Evolutionary conservation across 2,797 vertebrate genomes (phyloP).

Genomic region (Fistularia commersonii): DNA sequence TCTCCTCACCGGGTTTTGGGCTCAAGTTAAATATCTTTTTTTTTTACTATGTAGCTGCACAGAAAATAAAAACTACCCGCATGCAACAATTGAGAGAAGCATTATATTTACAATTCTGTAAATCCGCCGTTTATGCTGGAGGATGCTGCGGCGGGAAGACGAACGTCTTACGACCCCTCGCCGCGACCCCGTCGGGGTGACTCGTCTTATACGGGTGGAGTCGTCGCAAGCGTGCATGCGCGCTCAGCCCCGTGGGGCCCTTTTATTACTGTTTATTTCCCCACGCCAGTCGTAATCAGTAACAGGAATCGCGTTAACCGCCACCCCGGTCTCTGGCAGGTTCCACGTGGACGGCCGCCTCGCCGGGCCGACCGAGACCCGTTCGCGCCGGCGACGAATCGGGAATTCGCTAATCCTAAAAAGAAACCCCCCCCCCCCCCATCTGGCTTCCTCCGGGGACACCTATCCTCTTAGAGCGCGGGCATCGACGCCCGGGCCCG

Average conservation of each 20-base stretch:
- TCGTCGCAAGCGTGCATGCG: conserved; percentile 37
- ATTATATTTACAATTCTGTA: too few relatives aligned
- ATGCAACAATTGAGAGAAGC: too few relatives aligned
- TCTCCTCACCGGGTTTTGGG: too few relatives aligned
- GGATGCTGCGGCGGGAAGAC: too few relatives aligned
- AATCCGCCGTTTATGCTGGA: too few relatives aligned
- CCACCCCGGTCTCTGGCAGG: conserved; percentile 70
- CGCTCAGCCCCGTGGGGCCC: conserved; percentile 41
- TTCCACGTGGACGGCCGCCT: conserved; percentile 49
- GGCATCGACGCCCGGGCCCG: conserved; percentile 37
- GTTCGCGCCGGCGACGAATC: conserved; percentile 15
- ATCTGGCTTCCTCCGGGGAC: conserved; percentile 52
- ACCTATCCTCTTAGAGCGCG: conserved; percentile 56
- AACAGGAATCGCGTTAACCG: conserved; percentile 72
- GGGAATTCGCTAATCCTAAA: conserved; percentile 37
- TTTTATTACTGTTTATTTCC: conserved; percentile 76
- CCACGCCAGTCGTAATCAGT: conserved; percentile 71
- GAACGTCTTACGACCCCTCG: not conserved
- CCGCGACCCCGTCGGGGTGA: conserved; percentile 23
- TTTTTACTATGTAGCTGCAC: too few relatives aligned
- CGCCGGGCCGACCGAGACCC: conserved; percentile 10
- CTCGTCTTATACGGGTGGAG: conserved; percentile 24
- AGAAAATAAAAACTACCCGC: too few relatives aligned
- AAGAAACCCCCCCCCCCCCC: conserved; percentile 22
- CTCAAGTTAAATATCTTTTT: too few relatives aligned